phyloP scores from a whole-genome alignment of 2,888 invertebrate genomes.

The Torymus tubicola region DNA sequence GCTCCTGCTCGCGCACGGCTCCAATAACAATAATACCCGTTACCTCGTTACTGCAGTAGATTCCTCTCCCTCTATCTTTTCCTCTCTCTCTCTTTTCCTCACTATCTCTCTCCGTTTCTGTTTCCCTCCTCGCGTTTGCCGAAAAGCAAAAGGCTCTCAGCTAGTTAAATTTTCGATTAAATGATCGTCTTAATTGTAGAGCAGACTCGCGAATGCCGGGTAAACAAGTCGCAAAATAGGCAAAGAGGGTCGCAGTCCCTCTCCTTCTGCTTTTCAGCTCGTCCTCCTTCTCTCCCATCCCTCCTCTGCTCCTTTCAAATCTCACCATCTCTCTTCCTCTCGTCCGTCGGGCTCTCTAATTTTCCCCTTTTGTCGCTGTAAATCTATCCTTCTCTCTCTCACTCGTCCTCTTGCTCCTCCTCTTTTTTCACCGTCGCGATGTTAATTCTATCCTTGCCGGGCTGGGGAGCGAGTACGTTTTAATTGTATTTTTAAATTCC shows the following conservation, averaged over 20 bases:
- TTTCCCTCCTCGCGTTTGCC: background rate
- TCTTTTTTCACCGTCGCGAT: background rate
- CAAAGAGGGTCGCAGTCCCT: constrained; percentile 12
- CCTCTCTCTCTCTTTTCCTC: too few species aligned
- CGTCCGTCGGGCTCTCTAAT: constrained; percentile 25
- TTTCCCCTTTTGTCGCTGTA: constrained; percentile 35
- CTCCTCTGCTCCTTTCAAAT: constrained; percentile 10
- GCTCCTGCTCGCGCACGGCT: too few species aligned
- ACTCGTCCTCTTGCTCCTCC: too few species aligned
- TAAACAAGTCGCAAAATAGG: constrained; percentile 44
- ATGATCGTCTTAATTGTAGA: constrained; percentile 42
- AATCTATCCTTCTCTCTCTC: constrained; percentile 1
- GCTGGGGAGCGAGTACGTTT: background rate
- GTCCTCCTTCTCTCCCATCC: background rate
- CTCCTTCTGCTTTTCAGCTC: background rate
- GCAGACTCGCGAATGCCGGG: background rate
- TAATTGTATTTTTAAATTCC: constrained; percentile 47
- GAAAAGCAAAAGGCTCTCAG: constrained; percentile 16
- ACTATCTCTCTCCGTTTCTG: too few species aligned
- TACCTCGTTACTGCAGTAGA: too few species aligned
- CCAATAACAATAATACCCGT: too few species aligned
- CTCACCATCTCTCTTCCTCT: background rate
- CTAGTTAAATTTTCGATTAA: constrained; percentile 42
- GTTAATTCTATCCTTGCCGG: constrained; percentile 1
- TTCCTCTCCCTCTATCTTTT: too few species aligned